Percentiles rank a stretch among this genome's conserved stretches.
Conservation (phyloP, 2,797 vertebrate genomes). For the Eupleurogrammus muticus region DNA sequence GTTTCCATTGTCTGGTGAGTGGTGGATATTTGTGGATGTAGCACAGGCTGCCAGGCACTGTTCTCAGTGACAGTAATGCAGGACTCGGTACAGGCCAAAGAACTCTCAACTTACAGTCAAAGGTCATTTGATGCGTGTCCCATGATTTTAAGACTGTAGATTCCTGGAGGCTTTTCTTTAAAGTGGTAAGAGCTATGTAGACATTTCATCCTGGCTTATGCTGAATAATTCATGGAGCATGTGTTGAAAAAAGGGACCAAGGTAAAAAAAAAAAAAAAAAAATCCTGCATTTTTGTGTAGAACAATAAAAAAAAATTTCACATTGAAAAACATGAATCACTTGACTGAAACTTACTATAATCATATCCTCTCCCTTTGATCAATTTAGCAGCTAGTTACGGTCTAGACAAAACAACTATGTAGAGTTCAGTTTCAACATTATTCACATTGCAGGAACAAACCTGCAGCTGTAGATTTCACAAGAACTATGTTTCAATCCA, state of each 20-base stretch:
- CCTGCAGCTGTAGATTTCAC: background rate
- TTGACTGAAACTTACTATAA: background rate
- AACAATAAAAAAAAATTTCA: background rate
- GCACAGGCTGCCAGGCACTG: background rate
- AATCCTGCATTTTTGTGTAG: background rate
- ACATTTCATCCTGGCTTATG: background rate
- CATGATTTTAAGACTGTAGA: constrained; percentile 25
- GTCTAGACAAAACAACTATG: background rate
- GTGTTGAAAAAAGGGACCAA: background rate
- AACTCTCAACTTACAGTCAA: constrained; percentile 17
- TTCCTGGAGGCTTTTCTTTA: constrained; percentile 13
- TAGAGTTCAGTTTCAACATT: background rate
- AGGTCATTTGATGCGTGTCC: constrained; percentile 19
- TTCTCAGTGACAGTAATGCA: constrained; percentile 6
- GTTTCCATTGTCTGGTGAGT: background rate
- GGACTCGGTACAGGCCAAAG: background rate
- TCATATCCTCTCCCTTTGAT: background rate
- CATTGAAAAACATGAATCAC: background rate
- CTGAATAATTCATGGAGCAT: constrained; percentile 1
- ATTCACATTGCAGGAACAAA: background rate
- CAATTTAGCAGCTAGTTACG: background rate
- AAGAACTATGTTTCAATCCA: background rate
- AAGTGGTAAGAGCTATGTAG: constrained; percentile 2
- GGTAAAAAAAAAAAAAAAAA: too few relatives aligned
- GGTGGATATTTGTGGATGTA: constrained; percentile 11